Evolutionary conservation across 2,113 vertebrate species (phyloP).

Genomic region (Nothoprocta pentlandii): DNA sequence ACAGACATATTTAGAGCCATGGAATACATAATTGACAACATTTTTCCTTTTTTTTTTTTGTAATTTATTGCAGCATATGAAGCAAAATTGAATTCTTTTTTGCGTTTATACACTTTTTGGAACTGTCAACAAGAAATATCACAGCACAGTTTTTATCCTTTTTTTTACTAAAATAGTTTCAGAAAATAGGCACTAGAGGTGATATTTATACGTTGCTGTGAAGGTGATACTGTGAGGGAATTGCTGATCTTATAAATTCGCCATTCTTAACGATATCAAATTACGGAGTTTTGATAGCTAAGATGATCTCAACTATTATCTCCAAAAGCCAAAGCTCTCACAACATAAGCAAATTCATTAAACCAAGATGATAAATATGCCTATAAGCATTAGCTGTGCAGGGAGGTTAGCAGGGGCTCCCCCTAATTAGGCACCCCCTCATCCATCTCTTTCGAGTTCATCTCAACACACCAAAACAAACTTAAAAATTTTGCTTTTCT

Average conservation of each 20-base stretch:
- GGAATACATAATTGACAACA: not conserved
- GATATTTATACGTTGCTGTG: not conserved
- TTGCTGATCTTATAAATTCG: not conserved
- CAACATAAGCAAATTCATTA: not conserved
- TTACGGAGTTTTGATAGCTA: not conserved
- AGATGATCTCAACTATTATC: not conserved
- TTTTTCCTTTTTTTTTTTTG: not conserved
- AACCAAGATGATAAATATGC: not conserved
- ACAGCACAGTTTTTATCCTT: not conserved
- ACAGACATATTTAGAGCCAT: not conserved
- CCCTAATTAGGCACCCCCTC: not conserved
- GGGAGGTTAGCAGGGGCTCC: not conserved
- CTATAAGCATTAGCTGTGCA: not conserved
- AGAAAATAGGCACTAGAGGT: conserved; percentile 18
- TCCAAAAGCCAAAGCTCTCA: not conserved
- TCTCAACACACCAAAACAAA: not conserved
- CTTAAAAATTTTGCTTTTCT: not conserved
- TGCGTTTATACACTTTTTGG: not conserved
- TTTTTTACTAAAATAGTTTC: not conserved
- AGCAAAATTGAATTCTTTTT: not conserved
- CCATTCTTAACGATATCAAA: not conserved
- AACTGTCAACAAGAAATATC: not conserved
- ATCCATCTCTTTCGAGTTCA: not conserved
- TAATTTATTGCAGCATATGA: conserved; percentile 35
- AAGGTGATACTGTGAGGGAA: not conserved